Evolutionary conservation across 2,797 vertebrate species (phyloP), one percentile per base, ranked within the genome.

Genomic region (Artibeus jamaicensis): DNA sequence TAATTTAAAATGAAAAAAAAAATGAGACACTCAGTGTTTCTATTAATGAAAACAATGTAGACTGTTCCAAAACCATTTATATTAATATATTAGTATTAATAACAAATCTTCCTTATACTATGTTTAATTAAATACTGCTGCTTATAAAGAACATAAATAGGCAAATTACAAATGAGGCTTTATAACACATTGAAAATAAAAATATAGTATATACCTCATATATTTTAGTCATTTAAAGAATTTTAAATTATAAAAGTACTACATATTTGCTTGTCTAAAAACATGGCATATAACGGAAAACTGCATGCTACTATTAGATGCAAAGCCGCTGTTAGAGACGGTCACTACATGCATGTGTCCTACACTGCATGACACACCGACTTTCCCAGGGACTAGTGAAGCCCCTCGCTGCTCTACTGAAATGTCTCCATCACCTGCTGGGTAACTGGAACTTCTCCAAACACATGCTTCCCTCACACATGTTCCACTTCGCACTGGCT

Each of bases 1-100:
- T 46, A 94, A 93, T 5, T 10, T 91, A 3, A 97, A 29, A 77
- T 21, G 92, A 55, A 70, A 96, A n/a, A n/a, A n/a, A n/a, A n/a
- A n/a, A n/a, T n/a, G n/a, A n/a, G n/a, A n/a, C n/a, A 96, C 26
- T 65, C 26, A 77, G 9, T 37, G 11, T 42, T 89, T 89, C 15
- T 82, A 70, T 55, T 84, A 95, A 46, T 70, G 53, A 70, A 84
- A 85, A 59, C 42, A 73, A 11, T 29, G 39, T 26, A 73, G n/a
- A 93, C 67, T 26, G 50, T 77, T 89, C 67, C 22, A 50, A 53
- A 91, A 73, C 15, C 39, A 70, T 48, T 16, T 84, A 6, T 55
- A 73, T 48, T 76, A 19, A 86, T 53, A 85, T 39, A 96, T 39
- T 55, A 55, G 22, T 10, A 87, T 14, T 57, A 22, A 14, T 50